Evolutionary conservation across 1,140 invertebrate species (phyloP).

Genomic region (Pissodes strobi): DNA sequence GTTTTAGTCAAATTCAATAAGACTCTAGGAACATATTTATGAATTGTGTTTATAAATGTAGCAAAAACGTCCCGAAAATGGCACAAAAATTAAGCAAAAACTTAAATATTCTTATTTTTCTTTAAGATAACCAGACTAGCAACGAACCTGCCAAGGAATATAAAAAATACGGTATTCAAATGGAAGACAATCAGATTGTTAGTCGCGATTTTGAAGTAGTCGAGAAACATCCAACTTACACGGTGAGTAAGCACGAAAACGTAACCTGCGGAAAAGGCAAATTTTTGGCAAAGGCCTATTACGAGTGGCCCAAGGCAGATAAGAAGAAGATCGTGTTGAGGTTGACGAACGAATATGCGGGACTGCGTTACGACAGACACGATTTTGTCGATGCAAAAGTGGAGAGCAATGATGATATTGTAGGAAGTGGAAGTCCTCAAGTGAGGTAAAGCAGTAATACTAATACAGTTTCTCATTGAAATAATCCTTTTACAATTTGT

Average conservation of each 20-base stretch:
- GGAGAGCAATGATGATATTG: neutral
- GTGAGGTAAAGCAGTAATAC: no score
- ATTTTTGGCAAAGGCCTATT: slow-evolving; percentile 9
- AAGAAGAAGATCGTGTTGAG: neutral
- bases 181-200: neutral
- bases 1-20: no score
- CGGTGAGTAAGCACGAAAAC: slow-evolving; percentile 5
- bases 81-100: no score
- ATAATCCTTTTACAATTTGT: no score
- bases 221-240: neutral
- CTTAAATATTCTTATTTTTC: no score
- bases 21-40: no score
- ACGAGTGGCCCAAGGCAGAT: neutral
- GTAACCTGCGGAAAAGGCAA: slow-evolving; percentile 2
- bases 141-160: no score
- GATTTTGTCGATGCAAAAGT: neutral
- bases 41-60: no score
- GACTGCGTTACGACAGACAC: neutral
- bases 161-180: neutral
- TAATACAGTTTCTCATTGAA: no score
- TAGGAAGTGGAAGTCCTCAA: neutral
- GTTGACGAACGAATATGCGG: neutral
- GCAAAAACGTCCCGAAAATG: no score
- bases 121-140: no score
- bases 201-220: slow-evolving; percentile 15